Percentiles rank a stretch among this genome's conserved stretches.
Conservation (phyloP, 2,797 vertebrate species). For the Mormyrus hasselquistii region DNA sequence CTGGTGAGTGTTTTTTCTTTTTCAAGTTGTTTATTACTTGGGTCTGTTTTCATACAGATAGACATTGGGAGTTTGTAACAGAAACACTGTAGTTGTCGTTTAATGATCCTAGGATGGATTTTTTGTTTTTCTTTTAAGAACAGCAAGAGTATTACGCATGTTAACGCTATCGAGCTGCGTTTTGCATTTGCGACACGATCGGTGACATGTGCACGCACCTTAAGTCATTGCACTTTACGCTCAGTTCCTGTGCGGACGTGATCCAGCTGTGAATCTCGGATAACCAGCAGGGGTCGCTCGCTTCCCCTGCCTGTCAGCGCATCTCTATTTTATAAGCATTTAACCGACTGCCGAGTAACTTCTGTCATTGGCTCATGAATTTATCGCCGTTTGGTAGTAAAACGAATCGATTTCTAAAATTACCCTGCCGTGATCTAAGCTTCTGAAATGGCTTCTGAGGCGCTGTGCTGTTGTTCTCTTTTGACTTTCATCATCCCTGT, state of each 20-base stretch:
- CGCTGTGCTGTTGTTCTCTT: background rate
- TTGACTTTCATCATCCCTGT: background rate
- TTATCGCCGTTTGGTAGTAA: background rate
- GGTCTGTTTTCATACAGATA: background rate
- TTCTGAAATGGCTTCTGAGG: background rate
- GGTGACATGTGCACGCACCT: background rate
- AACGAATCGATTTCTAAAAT: slow-evolving; percentile 1
- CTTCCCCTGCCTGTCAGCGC: background rate
- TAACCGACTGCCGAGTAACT: background rate
- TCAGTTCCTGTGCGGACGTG: background rate
- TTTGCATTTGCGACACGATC: background rate
- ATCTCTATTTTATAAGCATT: background rate
- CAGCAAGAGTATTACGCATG: background rate
- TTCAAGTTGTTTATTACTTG: background rate
- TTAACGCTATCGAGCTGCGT: background rate
- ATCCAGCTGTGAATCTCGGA: background rate
- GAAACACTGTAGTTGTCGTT: background rate
- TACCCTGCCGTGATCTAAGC: background rate
- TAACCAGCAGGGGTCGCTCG: background rate
- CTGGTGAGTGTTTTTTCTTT: slow-evolving; percentile 66
- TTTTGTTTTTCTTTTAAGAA: background rate
- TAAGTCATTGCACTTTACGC: background rate
- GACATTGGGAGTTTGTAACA: background rate
- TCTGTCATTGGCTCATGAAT: background rate
- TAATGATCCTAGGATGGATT: background rate